A percentile compares a stretch with the other conserved stretches of the same genome.
These are phyloP conservation scores for Sceloporus tristichus DNA, from an alignment of 2,113 vertebrate genomes.

Conservation along the genomic window DNA sequence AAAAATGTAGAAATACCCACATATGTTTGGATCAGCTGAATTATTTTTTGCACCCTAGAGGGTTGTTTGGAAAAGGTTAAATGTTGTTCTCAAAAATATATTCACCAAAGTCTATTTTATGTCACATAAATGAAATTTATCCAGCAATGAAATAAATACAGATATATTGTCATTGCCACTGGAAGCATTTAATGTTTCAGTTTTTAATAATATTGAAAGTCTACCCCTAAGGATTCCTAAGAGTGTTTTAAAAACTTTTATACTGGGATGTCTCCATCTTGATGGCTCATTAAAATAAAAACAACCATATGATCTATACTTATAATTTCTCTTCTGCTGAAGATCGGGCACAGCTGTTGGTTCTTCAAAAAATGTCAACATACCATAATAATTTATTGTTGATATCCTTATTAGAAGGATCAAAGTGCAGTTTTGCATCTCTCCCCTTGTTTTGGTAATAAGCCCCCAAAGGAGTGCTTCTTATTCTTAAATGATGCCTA, in stretches of 20 bases:
- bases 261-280: not conserved
- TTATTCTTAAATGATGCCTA: too few relatives aligned
- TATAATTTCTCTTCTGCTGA: not conserved
- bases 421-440: not conserved
- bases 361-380: not conserved
- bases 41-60: not conserved
- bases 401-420: not conserved
- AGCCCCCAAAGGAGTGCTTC: too few relatives aligned
- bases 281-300: not conserved
- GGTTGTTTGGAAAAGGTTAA: not conserved
- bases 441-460: too few relatives aligned
- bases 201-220: not conserved
- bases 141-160: not conserved
- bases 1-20: not conserved
- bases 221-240: not conserved
- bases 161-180: not conserved
- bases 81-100: not conserved
- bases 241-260: too few relatives aligned
- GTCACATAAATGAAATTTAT: not conserved
- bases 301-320: too few relatives aligned
- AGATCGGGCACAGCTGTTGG: not conserved
- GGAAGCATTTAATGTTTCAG: not conserved
- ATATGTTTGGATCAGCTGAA: not conserved
- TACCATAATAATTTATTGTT: not conserved
- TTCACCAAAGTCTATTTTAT: not conserved